Conservation (phyloP, 2,113 vertebrate genomes). For the Meriones unguiculatus region DNA sequence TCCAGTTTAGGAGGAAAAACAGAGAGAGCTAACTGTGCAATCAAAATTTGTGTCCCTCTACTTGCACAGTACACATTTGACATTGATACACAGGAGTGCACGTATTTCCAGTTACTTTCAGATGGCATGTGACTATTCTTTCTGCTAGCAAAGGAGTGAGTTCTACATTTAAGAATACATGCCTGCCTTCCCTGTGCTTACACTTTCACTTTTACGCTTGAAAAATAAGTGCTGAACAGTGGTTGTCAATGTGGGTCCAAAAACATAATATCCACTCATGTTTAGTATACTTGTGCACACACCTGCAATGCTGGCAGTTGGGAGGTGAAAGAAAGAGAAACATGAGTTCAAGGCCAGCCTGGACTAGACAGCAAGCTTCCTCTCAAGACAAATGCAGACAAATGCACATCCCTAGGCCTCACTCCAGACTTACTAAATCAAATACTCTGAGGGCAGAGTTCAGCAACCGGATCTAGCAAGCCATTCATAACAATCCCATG, state of each 20-base stretch:
- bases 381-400: background rate
- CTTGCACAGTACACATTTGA: background rate
- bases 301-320: background rate
- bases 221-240: conserved; percentile 4
- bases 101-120: background rate
- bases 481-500: background rate
- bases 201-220: conserved; percentile 3
- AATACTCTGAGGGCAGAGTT: background rate
- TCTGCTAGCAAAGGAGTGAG: background rate
- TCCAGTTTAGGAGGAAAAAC: background rate
- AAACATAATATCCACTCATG: background rate
- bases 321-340: background rate
- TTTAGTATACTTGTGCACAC: no score
- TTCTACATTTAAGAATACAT: background rate
- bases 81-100: background rate
- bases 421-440: background rate
- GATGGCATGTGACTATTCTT: background rate
- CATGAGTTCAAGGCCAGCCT: background rate
- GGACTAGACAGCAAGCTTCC: background rate
- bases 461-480: background rate
- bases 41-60: background rate
- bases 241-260: background rate
- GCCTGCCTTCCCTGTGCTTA: background rate
- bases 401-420: background rate
- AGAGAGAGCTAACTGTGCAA: background rate